phyloP scores from a whole-genome alignment of 1,140 invertebrate species.

The Nebria ingens region DNA sequence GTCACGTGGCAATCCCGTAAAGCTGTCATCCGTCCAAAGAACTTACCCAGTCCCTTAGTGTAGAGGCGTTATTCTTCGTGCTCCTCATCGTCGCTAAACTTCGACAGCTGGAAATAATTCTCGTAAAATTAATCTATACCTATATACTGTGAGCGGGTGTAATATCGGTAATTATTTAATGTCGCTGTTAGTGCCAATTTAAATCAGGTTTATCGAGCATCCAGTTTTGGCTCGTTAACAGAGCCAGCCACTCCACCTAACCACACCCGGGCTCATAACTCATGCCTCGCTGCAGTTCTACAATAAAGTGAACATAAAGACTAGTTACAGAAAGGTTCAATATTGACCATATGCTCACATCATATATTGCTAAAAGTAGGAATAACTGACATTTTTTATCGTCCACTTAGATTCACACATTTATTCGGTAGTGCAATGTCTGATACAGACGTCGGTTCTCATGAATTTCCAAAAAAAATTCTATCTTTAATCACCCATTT shows the following conservation, averaged over 20 bases:
- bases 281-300: too few species aligned
- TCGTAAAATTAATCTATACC: neutral
- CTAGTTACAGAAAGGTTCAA: too few species aligned
- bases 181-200: constrained; percentile 5
- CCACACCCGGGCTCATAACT: neutral
- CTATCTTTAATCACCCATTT: too few species aligned
- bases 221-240: neutral
- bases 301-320: too few species aligned
- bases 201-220: constrained; percentile 6
- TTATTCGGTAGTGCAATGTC: too few species aligned
- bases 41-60: neutral
- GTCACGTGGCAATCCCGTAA: constrained; percentile 1
- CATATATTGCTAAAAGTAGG: too few species aligned
- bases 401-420: too few species aligned
- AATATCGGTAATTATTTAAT: constrained; percentile 6
- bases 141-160: neutral
- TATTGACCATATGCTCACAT: too few species aligned
- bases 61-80: neutral
- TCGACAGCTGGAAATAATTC: constrained; percentile 8
- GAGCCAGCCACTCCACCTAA: neutral
- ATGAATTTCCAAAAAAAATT: too few species aligned
- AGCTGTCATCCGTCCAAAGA: constrained; percentile 2
- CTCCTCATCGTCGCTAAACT: neutral
- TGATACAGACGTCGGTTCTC: too few species aligned
- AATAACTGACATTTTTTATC: too few species aligned